Percentiles rank a stretch among this genome's conserved stretches.
phyloP scores from a whole-genome alignment of 2,888 invertebrate genomes.

The Sphaerolaimus hirsutus region DNA sequence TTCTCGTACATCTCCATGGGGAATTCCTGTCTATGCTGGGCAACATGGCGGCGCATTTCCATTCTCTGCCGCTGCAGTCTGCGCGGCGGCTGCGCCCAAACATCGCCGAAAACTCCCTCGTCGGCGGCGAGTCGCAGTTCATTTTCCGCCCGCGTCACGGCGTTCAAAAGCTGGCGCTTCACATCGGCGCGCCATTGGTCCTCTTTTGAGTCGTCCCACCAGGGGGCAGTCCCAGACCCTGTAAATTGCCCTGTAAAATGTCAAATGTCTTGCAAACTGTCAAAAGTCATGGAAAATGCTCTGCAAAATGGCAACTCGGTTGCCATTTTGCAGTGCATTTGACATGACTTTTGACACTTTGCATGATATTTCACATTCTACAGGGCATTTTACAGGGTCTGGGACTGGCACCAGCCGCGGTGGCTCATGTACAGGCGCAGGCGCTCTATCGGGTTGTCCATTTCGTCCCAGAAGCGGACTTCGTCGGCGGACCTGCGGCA shows the following conservation, averaged over 20 bases:
- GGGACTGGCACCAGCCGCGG: constrained; percentile 57
- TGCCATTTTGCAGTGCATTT: constrained; percentile 41
- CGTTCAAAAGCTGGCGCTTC: too few relatives aligned
- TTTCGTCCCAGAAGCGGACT: constrained; percentile 52
- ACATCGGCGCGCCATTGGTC: too few relatives aligned
- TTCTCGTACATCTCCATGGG: too few relatives aligned
- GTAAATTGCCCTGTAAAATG: too few relatives aligned
- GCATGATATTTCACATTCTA: too few relatives aligned
- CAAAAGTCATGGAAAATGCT: too few relatives aligned
- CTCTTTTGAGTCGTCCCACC: too few relatives aligned
- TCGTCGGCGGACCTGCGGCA: constrained; percentile 56
- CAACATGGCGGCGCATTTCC: too few relatives aligned
- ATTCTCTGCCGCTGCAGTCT: constrained; percentile 60
- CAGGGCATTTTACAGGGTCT: too few relatives aligned
- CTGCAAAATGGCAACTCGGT: constrained; percentile 38
- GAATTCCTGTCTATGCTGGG: too few relatives aligned
- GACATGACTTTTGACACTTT: constrained; percentile 54
- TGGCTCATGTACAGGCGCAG: constrained; percentile 53
- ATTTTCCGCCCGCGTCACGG: constrained; percentile 57
- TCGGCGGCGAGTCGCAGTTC: constrained; percentile 56
- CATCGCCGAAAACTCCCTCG: constrained; percentile 62
- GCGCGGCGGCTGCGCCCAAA: constrained; percentile 57
- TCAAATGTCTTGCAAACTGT: too few relatives aligned
- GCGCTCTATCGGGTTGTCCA: constrained; percentile 56
- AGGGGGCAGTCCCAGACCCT: too few relatives aligned